A percentile compares a stretch with the other conserved stretches of the same genome.
Evolutionary conservation across 1,140 invertebrate genomes (phyloP).

Genomic region (Dreissena rostriformis): DNA sequence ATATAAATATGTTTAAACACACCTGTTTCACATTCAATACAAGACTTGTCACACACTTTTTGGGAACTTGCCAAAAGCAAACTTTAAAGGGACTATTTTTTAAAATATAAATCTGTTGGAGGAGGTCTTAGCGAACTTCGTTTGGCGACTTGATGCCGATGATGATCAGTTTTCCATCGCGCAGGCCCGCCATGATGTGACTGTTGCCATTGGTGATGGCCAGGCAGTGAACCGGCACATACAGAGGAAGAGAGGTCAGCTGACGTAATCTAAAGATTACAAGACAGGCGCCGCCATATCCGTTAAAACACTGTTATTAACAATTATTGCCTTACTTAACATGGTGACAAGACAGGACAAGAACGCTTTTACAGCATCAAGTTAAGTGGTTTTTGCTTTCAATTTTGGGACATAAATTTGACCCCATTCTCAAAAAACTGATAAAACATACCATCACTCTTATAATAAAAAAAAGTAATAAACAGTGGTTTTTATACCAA

Average conservation of each 20-base stretch:
- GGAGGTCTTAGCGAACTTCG: conserved; percentile 14
- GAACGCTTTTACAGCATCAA: neutral
- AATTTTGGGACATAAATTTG: neutral
- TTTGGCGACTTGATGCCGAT: conserved; percentile 78
- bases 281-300: neutral
- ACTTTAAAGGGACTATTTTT: no score
- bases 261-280: conserved; percentile 68
- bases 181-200: conserved; percentile 84
- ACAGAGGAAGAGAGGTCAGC: conserved; percentile 74
- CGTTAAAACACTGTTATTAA: no score
- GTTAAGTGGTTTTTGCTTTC: neutral
- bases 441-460: no score
- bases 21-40: no score
- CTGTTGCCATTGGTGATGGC: conserved; percentile 84
- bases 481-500: neutral
- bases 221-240: conserved; percentile 83
- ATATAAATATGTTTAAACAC: no score
- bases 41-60: no score
- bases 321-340: no score
- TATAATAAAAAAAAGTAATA: neutral
- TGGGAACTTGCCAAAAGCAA: no score
- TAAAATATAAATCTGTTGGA: no score
- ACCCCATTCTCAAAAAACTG: no score
- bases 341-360: no score
- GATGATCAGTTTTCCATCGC: conserved; percentile 85